Conservation (phyloP, 2,888 invertebrate genomes). For the Tineola bisselliella region DNA sequence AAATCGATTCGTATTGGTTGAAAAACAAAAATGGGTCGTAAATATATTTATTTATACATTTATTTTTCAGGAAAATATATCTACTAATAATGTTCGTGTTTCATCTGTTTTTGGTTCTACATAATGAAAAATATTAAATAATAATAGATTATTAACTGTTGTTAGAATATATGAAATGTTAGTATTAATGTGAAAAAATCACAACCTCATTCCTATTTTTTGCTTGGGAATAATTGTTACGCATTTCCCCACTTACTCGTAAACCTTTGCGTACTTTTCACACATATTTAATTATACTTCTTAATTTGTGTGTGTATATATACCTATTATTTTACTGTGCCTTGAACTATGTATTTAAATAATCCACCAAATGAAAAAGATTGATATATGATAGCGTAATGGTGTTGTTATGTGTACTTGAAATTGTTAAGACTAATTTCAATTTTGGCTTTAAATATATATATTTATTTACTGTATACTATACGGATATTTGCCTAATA, state of each 20-base stretch:
- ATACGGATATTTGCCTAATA: not conserved
- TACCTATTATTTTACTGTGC: not conserved
- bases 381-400: not conserved
- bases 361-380: not conserved
- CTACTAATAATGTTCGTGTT: slow-evolving; percentile 28
- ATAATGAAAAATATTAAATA: not conserved
- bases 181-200: not conserved
- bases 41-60: slow-evolving; percentile 14
- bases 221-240: not conserved
- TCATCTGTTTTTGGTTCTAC: slow-evolving; percentile 23
- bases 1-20: no score
- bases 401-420: not conserved
- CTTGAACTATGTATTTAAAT: not conserved
- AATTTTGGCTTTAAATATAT: slow-evolving; percentile 3
- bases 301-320: not conserved
- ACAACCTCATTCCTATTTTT: not conserved
- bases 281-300: not conserved
- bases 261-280: not conserved
- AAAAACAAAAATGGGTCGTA: no score
- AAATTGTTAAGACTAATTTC: not conserved
- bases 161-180: not conserved
- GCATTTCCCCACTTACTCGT: not conserved
- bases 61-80: slow-evolving; percentile 56
- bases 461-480: not conserved
- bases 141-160: not conserved